Evolutionary conservation across 2,888 invertebrate species (phyloP), one percentile per base, ranked within the genome.

Genomic region (Tachina fera): DNA sequence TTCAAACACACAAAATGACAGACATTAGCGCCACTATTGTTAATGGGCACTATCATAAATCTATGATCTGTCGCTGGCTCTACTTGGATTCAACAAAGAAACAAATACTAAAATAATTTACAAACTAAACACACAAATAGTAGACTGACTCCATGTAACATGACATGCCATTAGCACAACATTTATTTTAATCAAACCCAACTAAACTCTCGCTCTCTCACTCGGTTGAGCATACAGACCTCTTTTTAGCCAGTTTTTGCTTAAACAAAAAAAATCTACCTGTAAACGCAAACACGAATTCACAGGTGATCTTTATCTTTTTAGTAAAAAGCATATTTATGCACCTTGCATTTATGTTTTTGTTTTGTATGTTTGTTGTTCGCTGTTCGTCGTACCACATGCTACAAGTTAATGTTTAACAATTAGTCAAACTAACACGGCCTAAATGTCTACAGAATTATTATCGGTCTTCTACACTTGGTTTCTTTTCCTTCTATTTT

Each of bases 41-140:
- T 86, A 86, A 86, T 82, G 86, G 78, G 47, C 86, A 71, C 83
- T 83, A 86, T 86, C 86, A 86, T 86, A 86, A 86, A 86, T 86
- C 86, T 86, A 86, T 83, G 82, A 86, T 83, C 86, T 75, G 82
- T 75, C 65, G 45, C 58, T 51, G 19, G 61, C 61, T 60, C 79
- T 71, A 14, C 49, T 10, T 45, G 19, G 63, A 77, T 49, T 81
- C 79, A 65, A 65, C 79, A 71, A n/a, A n/a, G n/a, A 65, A 79
- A 83, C 71, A 76, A 86, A 86, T 72, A 86, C 72, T 76, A 51
- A 86, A 86, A 80, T 76, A 68, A 76, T 86, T 75, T 67, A 75
- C 63, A 61, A 71, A 47, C 16, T 8, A 49, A 65, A 58, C 45
- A 58, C 1, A 49, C 47, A 45, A 68, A 65, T 13, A 22, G 41